These are phyloP conservation scores for Ptilorrhoa leucosticta DNA, from an alignment of 2,113 vertebrate species.

Conservation along the genomic window DNA sequence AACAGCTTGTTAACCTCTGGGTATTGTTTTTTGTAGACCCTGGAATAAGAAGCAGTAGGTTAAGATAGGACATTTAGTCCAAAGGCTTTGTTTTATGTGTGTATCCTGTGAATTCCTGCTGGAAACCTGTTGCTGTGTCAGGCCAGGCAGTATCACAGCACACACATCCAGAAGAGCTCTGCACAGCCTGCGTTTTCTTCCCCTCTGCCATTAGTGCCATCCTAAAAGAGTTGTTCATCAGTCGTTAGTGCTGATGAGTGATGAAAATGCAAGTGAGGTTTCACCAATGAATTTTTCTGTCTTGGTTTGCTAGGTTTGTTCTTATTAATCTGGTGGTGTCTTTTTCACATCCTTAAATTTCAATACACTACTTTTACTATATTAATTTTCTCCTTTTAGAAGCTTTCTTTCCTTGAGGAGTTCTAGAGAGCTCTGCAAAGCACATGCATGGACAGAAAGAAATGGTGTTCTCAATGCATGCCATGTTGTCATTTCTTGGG, in stretches of 20 bases:
- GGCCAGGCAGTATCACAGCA: not conserved
- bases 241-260: not conserved
- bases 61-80: not conserved
- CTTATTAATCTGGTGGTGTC: not conserved
- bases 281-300: not conserved
- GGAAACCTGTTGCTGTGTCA: not conserved
- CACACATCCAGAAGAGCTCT: not conserved
- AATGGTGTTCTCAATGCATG: not conserved
- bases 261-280: not conserved
- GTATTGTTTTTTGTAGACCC: not conserved
- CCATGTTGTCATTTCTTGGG: rapidly evolving
- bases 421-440: not conserved
- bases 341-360: not conserved
- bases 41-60: not conserved
- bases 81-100: not conserved
- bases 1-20: conserved; percentile 10
- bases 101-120: not conserved
- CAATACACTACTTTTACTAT: not conserved
- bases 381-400: not conserved
- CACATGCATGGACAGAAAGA: not conserved
- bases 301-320: not conserved
- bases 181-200: not conserved
- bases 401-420: not conserved
- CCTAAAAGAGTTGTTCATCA: not conserved
- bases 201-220: not conserved